Evolutionary conservation across 2,888 invertebrate species (phyloP).

Genomic region (Neoaliturus tenellus): DNA sequence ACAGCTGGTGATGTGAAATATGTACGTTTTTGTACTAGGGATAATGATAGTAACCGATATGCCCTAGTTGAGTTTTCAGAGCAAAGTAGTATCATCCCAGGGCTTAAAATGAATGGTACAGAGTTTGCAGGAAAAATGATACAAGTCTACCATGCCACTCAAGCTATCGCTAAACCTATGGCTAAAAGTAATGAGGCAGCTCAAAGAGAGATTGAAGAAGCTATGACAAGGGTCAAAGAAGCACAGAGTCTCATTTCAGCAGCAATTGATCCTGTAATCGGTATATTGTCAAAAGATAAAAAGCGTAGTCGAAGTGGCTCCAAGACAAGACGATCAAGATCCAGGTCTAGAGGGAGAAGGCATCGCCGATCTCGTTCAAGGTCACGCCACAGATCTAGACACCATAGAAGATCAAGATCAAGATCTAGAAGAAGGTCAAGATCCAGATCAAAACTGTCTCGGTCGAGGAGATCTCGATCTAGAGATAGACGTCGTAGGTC

Average conservation of each 20-base stretch:
- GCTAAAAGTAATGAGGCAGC: slow-evolving; percentile 97
- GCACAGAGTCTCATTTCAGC: slow-evolving; percentile 97
- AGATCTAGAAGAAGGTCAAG: slow-evolving; percentile 75
- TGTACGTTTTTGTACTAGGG: slow-evolving; percentile 91
- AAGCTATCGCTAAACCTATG: slow-evolving; percentile 94
- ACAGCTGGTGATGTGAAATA: slow-evolving; percentile 97
- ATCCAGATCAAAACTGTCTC: slow-evolving; percentile 78
- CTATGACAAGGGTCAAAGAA: slow-evolving; percentile 97
- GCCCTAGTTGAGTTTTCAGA: slow-evolving; percentile 96
- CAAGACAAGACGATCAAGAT: slow-evolving; percentile 73
- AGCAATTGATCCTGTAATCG: slow-evolving; percentile 94
- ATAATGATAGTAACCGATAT: slow-evolving; percentile 84
- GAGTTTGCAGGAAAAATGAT: slow-evolving; percentile 84
- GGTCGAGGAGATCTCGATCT: slow-evolving; percentile 72
- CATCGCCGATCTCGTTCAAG: slow-evolving; percentile 67
- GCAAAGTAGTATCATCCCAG: slow-evolving; percentile 91
- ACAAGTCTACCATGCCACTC: slow-evolving; percentile 91
- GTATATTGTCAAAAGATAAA: slow-evolving; percentile 87
- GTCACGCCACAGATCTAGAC: slow-evolving; percentile 61
- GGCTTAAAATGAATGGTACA: slow-evolving; percentile 89
- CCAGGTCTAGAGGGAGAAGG: slow-evolving; percentile 68
- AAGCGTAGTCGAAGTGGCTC: slow-evolving; percentile 81
- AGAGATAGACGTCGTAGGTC: slow-evolving; percentile 70
- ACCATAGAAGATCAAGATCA: slow-evolving; percentile 72
- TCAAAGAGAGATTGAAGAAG: slow-evolving; percentile 96